Percentiles rank a stretch among this genome's conserved stretches.
These are phyloP conservation scores for Eledona agricola DNA, from an alignment of 2,888 invertebrate genomes.

Conservation along the genomic window DNA sequence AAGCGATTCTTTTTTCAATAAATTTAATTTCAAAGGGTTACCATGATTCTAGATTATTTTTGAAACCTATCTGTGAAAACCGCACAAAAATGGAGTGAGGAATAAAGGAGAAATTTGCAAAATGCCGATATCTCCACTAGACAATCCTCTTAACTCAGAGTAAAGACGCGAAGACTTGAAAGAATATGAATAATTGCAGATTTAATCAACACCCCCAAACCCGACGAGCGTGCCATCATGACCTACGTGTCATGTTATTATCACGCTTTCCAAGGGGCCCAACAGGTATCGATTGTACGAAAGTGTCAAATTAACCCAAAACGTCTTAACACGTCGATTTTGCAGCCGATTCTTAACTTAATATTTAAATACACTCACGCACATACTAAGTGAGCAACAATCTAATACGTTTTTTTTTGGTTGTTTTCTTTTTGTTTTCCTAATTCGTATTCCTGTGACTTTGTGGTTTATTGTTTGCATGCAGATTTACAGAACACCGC, in stretches of 20 bases:
- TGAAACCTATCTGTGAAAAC: no score
- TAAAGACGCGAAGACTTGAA: neutral
- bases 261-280: conserved; percentile 99
- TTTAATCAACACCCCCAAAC: conserved; percentile 99
- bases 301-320: conserved; percentile 46
- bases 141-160: no score
- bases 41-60: no score
- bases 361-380: conserved; percentile 23
- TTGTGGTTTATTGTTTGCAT: conserved; percentile 61
- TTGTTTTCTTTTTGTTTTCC: conserved; percentile 40
- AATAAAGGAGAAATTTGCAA: no score
- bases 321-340: conserved; percentile 37
- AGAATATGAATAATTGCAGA: conserved; percentile 70
- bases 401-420: conserved; percentile 34
- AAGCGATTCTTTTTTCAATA: no score
- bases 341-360: conserved; percentile 38
- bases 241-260: conserved; percentile 99
- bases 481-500: conserved; percentile 97
- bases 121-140: no score
- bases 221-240: conserved; percentile 99
- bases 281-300: conserved; percentile 77
- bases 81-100: no score
- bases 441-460: conserved; percentile 34
- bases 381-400: conserved; percentile 32
- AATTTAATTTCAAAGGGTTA: no score